Conservation (phyloP, 2,888 invertebrate species). For the Alloplasta piceator region DNA sequence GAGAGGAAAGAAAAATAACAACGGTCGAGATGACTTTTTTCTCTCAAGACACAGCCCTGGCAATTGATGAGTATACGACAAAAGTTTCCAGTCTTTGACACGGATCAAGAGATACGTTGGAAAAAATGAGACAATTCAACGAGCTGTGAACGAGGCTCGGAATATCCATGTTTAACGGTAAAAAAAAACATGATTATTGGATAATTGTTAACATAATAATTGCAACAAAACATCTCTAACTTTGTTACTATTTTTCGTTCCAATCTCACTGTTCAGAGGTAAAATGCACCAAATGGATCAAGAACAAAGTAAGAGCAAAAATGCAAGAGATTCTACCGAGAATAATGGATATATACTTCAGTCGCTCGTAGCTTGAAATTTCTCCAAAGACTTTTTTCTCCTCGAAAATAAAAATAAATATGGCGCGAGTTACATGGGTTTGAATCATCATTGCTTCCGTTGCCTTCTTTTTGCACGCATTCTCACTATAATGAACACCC, state of each 20-base stretch:
- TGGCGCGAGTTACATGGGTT: constrained; percentile 9
- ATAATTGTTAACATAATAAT: constrained; percentile 16
- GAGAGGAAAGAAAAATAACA: constrained; percentile 19
- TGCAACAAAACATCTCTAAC: constrained; percentile 30
- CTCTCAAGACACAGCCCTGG: constrained; percentile 71
- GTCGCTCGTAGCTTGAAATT: constrained; percentile 19
- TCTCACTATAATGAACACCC: constrained; percentile 50
- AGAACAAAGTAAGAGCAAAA: background rate
- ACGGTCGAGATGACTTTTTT: constrained; percentile 33
- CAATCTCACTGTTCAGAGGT: constrained; percentile 46
- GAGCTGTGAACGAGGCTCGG: background rate
- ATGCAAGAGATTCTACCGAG: background rate
- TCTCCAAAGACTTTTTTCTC: background rate
- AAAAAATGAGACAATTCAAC: constrained; percentile 1
- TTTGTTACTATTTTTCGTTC: constrained; percentile 12
- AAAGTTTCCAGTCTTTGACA: constrained; percentile 60
- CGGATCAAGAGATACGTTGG: constrained; percentile 35
- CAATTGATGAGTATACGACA: constrained; percentile 70
- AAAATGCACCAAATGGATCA: constrained; percentile 57
- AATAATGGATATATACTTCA: background rate
- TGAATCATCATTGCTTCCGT: constrained; percentile 19
- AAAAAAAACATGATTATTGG: no score
- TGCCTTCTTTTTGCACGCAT: constrained; percentile 14
- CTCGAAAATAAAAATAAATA: constrained; percentile 8
- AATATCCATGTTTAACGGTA: no score